These are phyloP conservation scores for Cavia porcellus DNA, from an alignment of 2,113 vertebrate species.

Conservation along the genomic window DNA sequence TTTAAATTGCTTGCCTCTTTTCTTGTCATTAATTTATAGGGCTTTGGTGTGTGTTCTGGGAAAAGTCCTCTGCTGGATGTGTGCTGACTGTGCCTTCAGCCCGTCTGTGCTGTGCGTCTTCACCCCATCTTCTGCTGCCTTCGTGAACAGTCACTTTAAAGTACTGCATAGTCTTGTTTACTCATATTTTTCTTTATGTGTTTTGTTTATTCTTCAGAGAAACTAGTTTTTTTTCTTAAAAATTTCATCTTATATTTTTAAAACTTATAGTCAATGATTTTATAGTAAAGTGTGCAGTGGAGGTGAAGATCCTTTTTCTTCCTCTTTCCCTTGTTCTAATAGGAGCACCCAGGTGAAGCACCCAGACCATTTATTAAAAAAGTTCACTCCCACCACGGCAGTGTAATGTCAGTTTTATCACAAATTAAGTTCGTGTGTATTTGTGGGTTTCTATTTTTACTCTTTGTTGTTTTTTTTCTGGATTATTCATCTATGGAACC, in stretches of 20 bases:
- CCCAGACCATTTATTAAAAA: neutral
- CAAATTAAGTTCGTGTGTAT: neutral
- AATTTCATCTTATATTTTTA: constrained; percentile 14
- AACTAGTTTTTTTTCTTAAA: neutral
- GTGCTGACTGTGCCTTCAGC: neutral
- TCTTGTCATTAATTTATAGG: neutral
- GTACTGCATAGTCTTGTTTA: neutral
- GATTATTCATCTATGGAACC: neutral
- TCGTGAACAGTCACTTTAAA: neutral
- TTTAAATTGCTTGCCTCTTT: neutral
- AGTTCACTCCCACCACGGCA: neutral
- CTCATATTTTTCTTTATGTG: neutral
- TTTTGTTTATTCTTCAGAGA: neutral
- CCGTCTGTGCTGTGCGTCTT: neutral
- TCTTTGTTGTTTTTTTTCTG: neutral
- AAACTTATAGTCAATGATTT: neutral
- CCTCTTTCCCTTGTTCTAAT: neutral
- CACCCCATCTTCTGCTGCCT: neutral
- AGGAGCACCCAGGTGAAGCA: neutral
- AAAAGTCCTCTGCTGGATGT: neutral
- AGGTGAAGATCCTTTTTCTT: neutral
- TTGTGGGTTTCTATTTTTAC: neutral
- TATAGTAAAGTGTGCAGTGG: neutral
- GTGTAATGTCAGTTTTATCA: neutral
- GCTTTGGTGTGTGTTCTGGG: neutral